Evolutionary conservation across 2,797 vertebrate species (phyloP).

Genomic region (Oreochromis grahami): DNA sequence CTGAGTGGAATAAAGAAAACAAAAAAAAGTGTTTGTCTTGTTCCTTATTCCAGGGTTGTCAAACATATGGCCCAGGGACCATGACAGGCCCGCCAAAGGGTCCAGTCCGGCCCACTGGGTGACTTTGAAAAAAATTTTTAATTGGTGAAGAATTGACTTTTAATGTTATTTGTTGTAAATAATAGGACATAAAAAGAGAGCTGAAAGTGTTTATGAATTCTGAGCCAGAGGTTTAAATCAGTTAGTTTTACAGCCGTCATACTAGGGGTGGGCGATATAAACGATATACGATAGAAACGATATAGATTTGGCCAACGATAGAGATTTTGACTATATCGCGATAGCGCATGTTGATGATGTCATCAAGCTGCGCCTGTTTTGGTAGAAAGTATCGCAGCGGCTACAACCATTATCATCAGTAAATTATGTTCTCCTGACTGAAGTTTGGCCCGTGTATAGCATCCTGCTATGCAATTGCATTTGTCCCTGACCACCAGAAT

Average conservation of each 20-base stretch:
- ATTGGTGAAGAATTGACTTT: neutral
- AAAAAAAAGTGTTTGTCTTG: neutral
- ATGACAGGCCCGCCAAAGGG: neutral
- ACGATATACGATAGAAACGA: no score
- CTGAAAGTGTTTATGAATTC: neutral
- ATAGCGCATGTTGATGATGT: no score
- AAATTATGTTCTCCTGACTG: no score
- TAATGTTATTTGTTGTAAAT: neutral
- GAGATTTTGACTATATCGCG: no score
- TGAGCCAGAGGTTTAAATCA: neutral
- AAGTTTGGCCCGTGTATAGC: no score
- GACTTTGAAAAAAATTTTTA: accelerated
- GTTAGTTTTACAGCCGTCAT: neutral
- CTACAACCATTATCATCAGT: no score
- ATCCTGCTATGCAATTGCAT: no score
- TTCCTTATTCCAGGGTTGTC: neutral
- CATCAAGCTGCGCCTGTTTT: no score
- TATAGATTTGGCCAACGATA: no score
- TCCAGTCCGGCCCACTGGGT: neutral
- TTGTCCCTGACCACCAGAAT: no score
- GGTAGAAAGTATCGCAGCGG: no score
- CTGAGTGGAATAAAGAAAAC: conserved; percentile 12
- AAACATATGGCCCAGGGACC: neutral
- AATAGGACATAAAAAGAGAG: neutral
- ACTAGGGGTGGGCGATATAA: no score